phyloP scores from a whole-genome alignment of 2,888 invertebrate species.

The Seira musarum region DNA sequence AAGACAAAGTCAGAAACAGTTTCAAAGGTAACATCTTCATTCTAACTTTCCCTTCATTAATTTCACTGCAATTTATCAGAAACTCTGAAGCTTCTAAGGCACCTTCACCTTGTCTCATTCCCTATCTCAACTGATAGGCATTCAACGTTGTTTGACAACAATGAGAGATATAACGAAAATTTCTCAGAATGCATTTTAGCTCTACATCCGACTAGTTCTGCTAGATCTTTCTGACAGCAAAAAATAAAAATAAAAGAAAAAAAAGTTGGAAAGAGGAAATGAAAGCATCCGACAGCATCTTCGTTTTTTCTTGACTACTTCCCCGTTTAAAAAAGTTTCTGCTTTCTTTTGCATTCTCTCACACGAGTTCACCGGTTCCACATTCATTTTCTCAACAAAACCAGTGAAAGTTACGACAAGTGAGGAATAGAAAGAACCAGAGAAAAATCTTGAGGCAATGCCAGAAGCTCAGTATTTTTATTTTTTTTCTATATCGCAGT shows the following conservation, averaged over 20 bases:
- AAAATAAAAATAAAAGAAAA: background rate
- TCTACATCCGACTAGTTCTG: background rate
- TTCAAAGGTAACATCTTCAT: too few species aligned
- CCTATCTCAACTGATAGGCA: too few species aligned
- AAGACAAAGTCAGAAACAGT: too few species aligned
- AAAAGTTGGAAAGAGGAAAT: conserved; percentile 47
- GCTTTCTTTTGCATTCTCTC: conserved; percentile 14
- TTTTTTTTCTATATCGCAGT: conserved; percentile 1
- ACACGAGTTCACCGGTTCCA: too few species aligned
- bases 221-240: conserved; percentile 11
- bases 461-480: conserved; percentile 37
- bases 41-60: too few species aligned
- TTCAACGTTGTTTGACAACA: too few species aligned
- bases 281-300: conserved; percentile 54
- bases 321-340: too few species aligned
- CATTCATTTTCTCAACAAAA: background rate
- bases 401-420: background rate
- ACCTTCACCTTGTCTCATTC: too few species aligned
- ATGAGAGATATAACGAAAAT: background rate
- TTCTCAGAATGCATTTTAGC: background rate
- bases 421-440: background rate
- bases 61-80: too few species aligned
- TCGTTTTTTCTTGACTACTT: too few species aligned
- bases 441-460: conserved; percentile 45
- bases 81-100: too few species aligned